A percentile compares a stretch with the other conserved stretches of the same genome.
Conservation (phyloP, 2,797 vertebrate genomes). For the Peromyscus eremicus region DNA sequence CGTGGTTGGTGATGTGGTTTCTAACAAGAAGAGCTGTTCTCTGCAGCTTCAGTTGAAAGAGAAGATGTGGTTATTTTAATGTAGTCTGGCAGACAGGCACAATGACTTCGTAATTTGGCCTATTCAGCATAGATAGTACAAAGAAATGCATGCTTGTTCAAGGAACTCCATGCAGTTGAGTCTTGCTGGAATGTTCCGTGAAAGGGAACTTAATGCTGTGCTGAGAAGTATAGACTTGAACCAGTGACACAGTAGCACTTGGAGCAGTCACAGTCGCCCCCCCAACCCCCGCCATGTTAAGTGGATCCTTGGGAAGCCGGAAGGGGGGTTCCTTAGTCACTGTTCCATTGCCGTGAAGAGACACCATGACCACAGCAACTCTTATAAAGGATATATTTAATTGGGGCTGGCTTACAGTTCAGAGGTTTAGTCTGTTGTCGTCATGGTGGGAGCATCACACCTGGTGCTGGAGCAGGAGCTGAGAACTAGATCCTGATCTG, state of each 20-base stretch:
- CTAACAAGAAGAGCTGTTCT: neutral
- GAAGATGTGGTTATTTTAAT: neutral
- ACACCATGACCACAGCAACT: neutral
- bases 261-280: neutral
- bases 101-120: constrained; percentile 9
- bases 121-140: neutral
- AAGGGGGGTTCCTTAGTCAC: neutral
- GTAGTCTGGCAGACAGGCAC: neutral
- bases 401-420: neutral
- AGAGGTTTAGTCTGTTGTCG: neutral
- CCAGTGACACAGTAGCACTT: neutral
- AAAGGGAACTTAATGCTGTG: neutral
- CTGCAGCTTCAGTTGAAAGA: neutral
- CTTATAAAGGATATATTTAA: neutral
- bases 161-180: neutral
- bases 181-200: neutral
- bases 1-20: neutral
- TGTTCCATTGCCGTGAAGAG: neutral
- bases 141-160: neutral
- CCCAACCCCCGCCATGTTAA: neutral
- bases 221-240: neutral
- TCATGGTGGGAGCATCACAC: too few species aligned
- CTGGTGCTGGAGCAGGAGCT: neutral
- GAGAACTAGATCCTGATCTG: neutral
- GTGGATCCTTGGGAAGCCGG: neutral